These are phyloP conservation scores for Temnothorax longispinosus DNA, from an alignment of 1,140 invertebrate species.

Conservation along the genomic window DNA sequence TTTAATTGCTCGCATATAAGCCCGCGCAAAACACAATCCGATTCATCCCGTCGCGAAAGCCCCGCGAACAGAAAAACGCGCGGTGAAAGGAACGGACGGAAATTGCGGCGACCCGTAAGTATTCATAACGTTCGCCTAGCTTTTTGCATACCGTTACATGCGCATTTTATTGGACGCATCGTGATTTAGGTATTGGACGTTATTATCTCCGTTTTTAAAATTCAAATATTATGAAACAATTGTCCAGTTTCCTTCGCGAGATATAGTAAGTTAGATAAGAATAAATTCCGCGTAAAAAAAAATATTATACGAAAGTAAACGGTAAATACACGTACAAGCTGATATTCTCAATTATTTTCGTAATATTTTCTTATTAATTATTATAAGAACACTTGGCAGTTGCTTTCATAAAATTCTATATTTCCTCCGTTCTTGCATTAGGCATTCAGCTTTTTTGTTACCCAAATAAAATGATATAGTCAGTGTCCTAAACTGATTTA, in stretches of 20 bases:
- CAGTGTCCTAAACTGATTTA: neutral
- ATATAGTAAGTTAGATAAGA: neutral
- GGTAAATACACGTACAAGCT: neutral
- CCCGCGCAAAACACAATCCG: conserved; percentile 54
- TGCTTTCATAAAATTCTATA: neutral
- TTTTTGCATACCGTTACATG: conserved; percentile 21
- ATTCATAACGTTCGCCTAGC: conserved; percentile 48
- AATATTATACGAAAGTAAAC: neutral
- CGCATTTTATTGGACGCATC: conserved; percentile 42
- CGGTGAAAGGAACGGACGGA: conserved; percentile 44
- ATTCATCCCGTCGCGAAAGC: conserved; percentile 59
- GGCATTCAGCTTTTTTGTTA: neutral
- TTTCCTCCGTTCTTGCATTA: neutral
- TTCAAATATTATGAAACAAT: conserved; percentile 13
- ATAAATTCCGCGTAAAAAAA: neutral
- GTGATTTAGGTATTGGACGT: conserved; percentile 34
- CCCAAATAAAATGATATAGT: neutral
- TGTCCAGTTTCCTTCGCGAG: neutral
- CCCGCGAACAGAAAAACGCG: neutral
- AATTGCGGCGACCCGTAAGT: conserved; percentile 55
- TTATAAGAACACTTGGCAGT: neutral
- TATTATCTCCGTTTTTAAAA: conserved; percentile 20
- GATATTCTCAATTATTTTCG: neutral
- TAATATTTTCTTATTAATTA: neutral
- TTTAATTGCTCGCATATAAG: conserved; percentile 38